A percentile compares a stretch with the other conserved stretches of the same genome.
These are phyloP conservation scores for Myotis davidii DNA, from an alignment of 2,113 vertebrate species.

Conservation along the genomic window DNA sequence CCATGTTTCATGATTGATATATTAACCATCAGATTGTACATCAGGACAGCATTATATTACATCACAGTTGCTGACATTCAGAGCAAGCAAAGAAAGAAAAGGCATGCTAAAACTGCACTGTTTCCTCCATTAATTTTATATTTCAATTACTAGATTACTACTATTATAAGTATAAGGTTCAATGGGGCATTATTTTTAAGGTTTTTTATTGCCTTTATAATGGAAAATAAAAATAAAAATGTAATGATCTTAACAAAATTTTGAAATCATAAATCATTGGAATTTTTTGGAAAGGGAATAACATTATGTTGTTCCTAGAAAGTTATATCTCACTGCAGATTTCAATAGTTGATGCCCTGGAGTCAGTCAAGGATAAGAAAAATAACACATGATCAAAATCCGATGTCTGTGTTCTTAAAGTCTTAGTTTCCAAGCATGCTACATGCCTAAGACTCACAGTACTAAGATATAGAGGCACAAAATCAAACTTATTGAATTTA, in stretches of 20 bases:
- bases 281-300: not conserved
- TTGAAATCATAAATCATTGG: slow-evolving; percentile 23
- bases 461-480: not conserved
- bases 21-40: slow-evolving; percentile 83
- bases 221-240: not conserved
- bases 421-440: slow-evolving; percentile 42
- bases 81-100: slow-evolving; percentile 85
- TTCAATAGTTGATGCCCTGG: slow-evolving; percentile 64
- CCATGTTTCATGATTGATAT: slow-evolving; percentile 82
- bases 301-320: slow-evolving; percentile 63
- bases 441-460: not conserved
- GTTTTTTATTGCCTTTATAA: not conserved
- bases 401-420: slow-evolving; percentile 6
- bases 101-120: slow-evolving; percentile 81
- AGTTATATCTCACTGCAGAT: slow-evolving; percentile 64
- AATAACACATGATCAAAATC: slow-evolving; percentile 64
- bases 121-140: slow-evolving; percentile 67
- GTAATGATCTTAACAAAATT: slow-evolving; percentile 20
- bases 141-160: slow-evolving; percentile 50
- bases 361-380: slow-evolving; percentile 52
- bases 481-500: slow-evolving; percentile 31
- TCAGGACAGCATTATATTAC: slow-evolving; percentile 82
- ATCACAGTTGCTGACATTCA: slow-evolving; percentile 82
- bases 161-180: not conserved
- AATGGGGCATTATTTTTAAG: not conserved